phyloP scores from a whole-genome alignment of 2,113 vertebrate species.

The Calidris pygmaea region DNA sequence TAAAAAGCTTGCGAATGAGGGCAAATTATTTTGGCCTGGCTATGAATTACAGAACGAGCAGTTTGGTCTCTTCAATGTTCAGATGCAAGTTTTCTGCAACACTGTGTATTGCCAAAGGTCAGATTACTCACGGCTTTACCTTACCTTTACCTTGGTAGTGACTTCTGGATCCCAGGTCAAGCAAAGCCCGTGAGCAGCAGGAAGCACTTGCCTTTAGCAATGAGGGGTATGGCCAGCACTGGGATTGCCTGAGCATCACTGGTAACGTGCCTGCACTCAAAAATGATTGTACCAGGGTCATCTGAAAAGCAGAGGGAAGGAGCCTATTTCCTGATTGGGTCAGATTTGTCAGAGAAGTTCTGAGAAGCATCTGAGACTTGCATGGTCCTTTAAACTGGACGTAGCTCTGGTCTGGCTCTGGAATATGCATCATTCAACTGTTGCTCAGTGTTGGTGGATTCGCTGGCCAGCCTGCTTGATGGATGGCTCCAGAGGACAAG shows the following conservation, averaged over 20 bases:
- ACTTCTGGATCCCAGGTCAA: background rate
- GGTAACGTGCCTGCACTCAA: background rate
- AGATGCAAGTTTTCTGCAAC: background rate
- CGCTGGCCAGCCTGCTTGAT: background rate
- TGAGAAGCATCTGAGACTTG: background rate
- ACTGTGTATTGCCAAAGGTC: background rate
- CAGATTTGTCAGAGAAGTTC: background rate
- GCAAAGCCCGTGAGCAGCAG: background rate
- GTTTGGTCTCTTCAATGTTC: background rate
- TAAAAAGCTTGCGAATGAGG: background rate
- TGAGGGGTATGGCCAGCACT: background rate
- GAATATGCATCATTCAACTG: too few species aligned
- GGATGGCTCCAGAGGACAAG: background rate
- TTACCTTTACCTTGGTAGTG: background rate
- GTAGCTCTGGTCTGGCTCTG: background rate
- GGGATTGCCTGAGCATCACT: background rate
- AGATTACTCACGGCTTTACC: background rate
- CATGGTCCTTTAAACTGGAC: rapidly evolving
- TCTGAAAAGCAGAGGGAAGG: background rate
- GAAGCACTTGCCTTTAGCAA: background rate
- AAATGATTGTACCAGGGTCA: too few species aligned
- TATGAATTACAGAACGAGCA: background rate
- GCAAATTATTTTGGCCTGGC: background rate
- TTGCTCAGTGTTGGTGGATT: background rate
- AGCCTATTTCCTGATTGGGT: background rate